Percentiles rank a stretch among this genome's conserved stretches.
These are phyloP conservation scores for Chironomus tepperi DNA, from an alignment of 1,140 invertebrate species.

Conservation along the genomic window DNA sequence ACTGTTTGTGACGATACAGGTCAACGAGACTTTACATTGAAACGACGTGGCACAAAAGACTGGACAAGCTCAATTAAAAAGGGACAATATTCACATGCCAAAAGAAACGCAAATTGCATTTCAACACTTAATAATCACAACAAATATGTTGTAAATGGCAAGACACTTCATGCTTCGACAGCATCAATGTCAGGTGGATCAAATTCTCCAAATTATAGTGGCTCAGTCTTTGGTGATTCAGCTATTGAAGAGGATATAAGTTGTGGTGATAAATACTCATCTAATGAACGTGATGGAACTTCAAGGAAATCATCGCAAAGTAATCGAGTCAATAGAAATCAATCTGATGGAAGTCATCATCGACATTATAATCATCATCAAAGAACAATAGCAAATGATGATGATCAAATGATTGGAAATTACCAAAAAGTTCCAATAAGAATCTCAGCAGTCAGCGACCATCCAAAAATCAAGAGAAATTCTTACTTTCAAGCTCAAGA, in stretches of 20 bases:
- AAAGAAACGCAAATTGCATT: slow-evolving; percentile 26
- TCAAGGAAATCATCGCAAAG: neutral
- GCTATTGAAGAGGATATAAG: slow-evolving; percentile 40
- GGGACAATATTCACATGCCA: slow-evolving; percentile 28
- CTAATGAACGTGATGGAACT: neutral
- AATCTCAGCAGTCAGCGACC: neutral
- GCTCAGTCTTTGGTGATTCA: slow-evolving; percentile 40
- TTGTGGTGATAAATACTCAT: slow-evolving; percentile 34
- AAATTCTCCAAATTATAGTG: slow-evolving; percentile 39
- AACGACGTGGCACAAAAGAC: slow-evolving; percentile 48
- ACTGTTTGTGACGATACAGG: slow-evolving; percentile 41
- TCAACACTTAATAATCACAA: slow-evolving; percentile 22
- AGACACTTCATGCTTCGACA: slow-evolving; percentile 32
- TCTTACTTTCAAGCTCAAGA: neutral
- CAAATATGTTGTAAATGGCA: slow-evolving; percentile 4
- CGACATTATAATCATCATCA: neutral
- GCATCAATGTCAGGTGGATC: slow-evolving; percentile 32
- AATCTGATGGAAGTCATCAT: neutral
- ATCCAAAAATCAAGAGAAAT: neutral
- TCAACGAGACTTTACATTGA: slow-evolving; percentile 48
- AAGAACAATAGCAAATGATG: neutral
- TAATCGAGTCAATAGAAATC: neutral
- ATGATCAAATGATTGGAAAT: neutral
- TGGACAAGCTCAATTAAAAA: slow-evolving; percentile 50
- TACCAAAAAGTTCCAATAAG: slow-evolving; percentile 15